Base-by-base conservation (phyloP, 2,888 invertebrate genomes). In the Iphiclides podalirius region DNA sequence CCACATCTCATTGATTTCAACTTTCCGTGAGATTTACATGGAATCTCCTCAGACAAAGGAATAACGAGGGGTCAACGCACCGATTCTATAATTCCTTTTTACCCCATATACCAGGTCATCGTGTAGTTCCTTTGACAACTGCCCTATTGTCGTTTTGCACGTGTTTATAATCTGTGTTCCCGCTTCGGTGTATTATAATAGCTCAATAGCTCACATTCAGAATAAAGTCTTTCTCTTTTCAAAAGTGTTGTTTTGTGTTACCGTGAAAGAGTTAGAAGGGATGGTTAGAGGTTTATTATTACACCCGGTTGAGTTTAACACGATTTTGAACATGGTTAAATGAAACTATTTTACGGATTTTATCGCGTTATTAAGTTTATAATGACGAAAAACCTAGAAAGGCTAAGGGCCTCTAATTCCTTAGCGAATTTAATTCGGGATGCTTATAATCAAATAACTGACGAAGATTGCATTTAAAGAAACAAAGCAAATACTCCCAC, bases 121-220 rank as follows among this genome's bases (percentile, higher is more conserved):
- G 23, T 33, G 31, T 31, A 9, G 31, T 41, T 43, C 46, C 20
- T 17, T 36, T 40, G 15, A 33, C 38, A 28, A 44, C 33, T 39
- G 13, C 15, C 17, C 58, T 47, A 61, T 71, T 71, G 69, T 71
- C 58, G 56, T 55, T 59, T 63, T 67, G 67, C 70, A 72, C 72
- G 72, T 72, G 72, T 60, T 41, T 47, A 43, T 35, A 48, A 31
- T 42, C 42, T 42, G 23, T 42, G 17, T n/a, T 41, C 4, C 33
- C 23, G 8, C 34, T 28, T 31, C 13, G 31, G 37, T 26, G 16
- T 37, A 37, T 9, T n/a, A n/a, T n/a, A n/a, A n/a, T n/a, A 20
- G 11, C 36, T 26, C 35, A 14, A 36, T 60, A 11, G 41, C 59
- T 52, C 47, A 52, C 46, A 50, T 42, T 37, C 12, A 38, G 28